Evolutionary conservation across 2,113 vertebrate species (phyloP).

Genomic region (Glareola pratincola): DNA sequence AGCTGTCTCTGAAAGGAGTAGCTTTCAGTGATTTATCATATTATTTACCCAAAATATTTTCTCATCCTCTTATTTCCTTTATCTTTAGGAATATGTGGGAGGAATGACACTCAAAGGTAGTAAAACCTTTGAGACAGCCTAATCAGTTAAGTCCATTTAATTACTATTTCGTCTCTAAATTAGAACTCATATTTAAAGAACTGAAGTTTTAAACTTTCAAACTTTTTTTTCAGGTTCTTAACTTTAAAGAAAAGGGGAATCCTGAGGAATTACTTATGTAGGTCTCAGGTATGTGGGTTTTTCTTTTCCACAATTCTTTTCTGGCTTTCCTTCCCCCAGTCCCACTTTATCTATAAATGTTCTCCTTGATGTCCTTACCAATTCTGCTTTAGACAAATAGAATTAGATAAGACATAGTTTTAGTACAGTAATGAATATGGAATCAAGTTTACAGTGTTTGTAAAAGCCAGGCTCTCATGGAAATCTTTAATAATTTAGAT

Average conservation of each 20-base stretch:
- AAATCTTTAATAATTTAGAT: neutral
- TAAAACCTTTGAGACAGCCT: conserved; percentile 49
- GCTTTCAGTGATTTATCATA: neutral
- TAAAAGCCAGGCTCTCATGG: neutral
- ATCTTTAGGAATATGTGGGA: conserved; percentile 46
- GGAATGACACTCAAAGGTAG: conserved; percentile 31
- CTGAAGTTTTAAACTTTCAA: conserved; percentile 45
- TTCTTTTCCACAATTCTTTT: conserved; percentile 67
- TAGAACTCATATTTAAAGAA: neutral
- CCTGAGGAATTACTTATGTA: conserved; percentile 67
- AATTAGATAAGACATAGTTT: conserved; percentile 27
- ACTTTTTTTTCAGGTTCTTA: conserved; percentile 69
- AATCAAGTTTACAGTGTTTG: conserved; percentile 68
- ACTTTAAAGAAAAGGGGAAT: conserved; percentile 65
- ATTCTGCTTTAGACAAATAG: conserved; percentile 28
- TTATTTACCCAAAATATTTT: neutral
- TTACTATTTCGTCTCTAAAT: conserved; percentile 45
- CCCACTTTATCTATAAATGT: conserved; percentile 70
- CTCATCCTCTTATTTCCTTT: conserved; percentile 29
- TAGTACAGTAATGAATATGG: conserved; percentile 59
- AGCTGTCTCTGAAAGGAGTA: neutral
- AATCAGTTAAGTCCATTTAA: conserved; percentile 52
- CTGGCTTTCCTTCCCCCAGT: conserved; percentile 58
- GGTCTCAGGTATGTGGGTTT: conserved; percentile 70
- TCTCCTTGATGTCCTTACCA: conserved; percentile 60